These are phyloP conservation scores for Rana temporaria DNA, from an alignment of 2,113 vertebrate species.

Conservation along the genomic window DNA sequence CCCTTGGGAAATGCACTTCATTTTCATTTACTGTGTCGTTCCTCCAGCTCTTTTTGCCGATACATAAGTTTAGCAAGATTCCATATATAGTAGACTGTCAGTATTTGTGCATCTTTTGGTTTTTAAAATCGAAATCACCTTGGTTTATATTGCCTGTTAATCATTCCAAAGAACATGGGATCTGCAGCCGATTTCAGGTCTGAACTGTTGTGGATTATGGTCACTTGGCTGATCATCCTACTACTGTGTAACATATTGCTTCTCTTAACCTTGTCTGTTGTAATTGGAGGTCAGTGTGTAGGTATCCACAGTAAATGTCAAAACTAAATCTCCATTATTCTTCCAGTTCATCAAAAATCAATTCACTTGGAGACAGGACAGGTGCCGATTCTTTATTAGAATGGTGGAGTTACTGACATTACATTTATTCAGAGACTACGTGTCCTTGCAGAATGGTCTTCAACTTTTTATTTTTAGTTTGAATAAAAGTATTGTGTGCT, in stretches of 20 bases:
- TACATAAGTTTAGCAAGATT: neutral
- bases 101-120: neutral
- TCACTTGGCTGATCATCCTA: neutral
- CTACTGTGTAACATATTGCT: neutral
- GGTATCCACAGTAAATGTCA: constrained; percentile 13
- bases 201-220: neutral
- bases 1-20: constrained; percentile 29
- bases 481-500: too few species aligned
- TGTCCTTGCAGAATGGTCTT: too few species aligned
- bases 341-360: constrained; percentile 29
- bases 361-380: constrained; percentile 1
- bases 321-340: constrained; percentile 26
- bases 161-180: too few species aligned
- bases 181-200: neutral
- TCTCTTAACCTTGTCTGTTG: constrained; percentile 18
- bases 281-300: constrained; percentile 18
- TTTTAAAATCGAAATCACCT: neutral
- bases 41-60: neutral
- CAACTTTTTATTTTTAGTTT: too few species aligned
- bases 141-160: neutral
- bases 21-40: constrained; percentile 25
- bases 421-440: too few species aligned
- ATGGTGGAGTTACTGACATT: neutral
- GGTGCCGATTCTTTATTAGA: constrained; percentile 14
- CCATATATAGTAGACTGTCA: neutral